These are phyloP conservation scores for Pseudopipra pipra DNA, from an alignment of 2,113 vertebrate genomes.

Conservation along the genomic window DNA sequence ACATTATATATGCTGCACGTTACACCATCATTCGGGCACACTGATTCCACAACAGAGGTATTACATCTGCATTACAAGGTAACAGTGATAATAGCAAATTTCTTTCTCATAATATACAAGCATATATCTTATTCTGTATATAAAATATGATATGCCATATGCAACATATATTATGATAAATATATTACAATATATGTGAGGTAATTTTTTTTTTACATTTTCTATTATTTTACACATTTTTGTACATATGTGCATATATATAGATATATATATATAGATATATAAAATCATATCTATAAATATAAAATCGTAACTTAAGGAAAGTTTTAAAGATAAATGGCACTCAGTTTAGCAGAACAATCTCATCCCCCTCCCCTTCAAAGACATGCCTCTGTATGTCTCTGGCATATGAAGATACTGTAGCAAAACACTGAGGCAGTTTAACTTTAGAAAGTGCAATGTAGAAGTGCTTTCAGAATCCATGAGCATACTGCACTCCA, in stretches of 20 bases:
- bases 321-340: not conserved
- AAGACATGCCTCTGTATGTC: not conserved
- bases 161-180: not conserved
- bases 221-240: not conserved
- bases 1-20: not conserved
- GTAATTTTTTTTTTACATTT: not conserved
- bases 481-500: not conserved
- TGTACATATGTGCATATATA: not conserved
- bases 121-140: not conserved
- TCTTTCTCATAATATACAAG: not conserved
- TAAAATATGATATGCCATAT: not conserved
- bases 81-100: not conserved
- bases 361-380: not conserved
- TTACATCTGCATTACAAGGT: not conserved
- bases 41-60: not conserved
- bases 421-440: not conserved
- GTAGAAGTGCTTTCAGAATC: not conserved
- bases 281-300: not conserved
- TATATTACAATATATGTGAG: not conserved
- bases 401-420: not conserved
- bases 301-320: not conserved
- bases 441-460: not conserved
- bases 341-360: not conserved
- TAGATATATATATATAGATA: not conserved
- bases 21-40: not conserved